Conservation (phyloP, 2,888 invertebrate genomes). For the Phengaris alcon region DNA sequence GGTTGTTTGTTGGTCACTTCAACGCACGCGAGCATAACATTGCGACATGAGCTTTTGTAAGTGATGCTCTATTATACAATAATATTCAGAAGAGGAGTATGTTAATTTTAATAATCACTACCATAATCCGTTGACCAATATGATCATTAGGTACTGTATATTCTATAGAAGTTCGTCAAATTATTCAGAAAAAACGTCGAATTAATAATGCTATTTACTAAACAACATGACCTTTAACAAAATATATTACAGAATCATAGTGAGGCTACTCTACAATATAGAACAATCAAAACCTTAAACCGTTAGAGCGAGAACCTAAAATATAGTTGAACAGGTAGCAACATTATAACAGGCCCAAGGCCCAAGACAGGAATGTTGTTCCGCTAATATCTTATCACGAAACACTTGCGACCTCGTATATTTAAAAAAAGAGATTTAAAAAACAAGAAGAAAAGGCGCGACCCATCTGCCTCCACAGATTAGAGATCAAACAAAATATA, state of each 20-base stretch:
- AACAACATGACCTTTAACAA: not conserved
- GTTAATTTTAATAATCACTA: not conserved
- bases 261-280: not conserved
- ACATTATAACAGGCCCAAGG: not conserved
- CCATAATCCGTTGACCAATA: not conserved
- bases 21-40: constrained; percentile 27
- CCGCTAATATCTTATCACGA: not conserved
- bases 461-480: not conserved
- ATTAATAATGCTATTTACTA: not conserved
- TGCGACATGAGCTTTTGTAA: constrained; percentile 24
- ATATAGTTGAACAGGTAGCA: not conserved
- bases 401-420: not conserved
- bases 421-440: not conserved
- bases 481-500: not conserved
- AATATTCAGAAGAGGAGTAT: not conserved
- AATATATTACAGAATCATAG: not conserved
- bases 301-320: not conserved
- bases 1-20: constrained; percentile 20
- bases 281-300: not conserved
- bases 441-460: constrained; percentile 1
- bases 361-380: constrained; percentile 4
- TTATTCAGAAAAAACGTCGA: not conserved
- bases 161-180: not conserved
- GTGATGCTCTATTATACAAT: not conserved
- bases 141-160: not conserved